These are phyloP conservation scores for Helicoverpa armigera DNA, from an alignment of 1,140 invertebrate species.

Conservation along the genomic window DNA sequence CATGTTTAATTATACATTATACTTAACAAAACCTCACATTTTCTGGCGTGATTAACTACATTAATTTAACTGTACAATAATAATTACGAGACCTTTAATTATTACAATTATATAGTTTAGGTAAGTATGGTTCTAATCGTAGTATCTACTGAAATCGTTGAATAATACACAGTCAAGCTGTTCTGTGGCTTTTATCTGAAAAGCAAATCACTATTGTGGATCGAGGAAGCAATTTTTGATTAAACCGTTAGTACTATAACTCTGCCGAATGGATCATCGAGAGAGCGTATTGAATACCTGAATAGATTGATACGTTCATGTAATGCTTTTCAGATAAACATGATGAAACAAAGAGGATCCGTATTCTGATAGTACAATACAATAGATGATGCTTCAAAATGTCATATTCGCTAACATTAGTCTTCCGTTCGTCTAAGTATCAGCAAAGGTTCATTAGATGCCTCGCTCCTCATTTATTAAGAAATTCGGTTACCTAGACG, in stretches of 20 bases:
- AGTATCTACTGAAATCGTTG: constrained; percentile 70
- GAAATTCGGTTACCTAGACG: constrained; percentile 86
- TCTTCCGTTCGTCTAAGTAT: constrained; percentile 57
- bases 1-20: constrained; percentile 84
- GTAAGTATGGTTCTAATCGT: constrained; percentile 74
- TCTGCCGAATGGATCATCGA: constrained; percentile 56
- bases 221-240: constrained; percentile 37
- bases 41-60: constrained; percentile 81
- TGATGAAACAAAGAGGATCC: constrained; percentile 34
- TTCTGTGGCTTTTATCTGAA: constrained; percentile 59
- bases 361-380: constrained; percentile 27
- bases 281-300: constrained; percentile 4
- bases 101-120: constrained; percentile 77
- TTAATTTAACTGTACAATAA: constrained; percentile 86
- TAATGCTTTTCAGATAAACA: constrained; percentile 59
- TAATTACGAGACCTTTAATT: constrained; percentile 84
- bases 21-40: constrained; percentile 83
- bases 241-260: constrained; percentile 60
- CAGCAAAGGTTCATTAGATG: constrained; percentile 56
- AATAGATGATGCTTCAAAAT: constrained; percentile 39
- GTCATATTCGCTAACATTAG: constrained; percentile 50
- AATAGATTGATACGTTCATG: not conserved
- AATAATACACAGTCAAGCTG: constrained; percentile 63
- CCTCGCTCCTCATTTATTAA: constrained; percentile 70
- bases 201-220: constrained; percentile 56